These are phyloP conservation scores for Crax fasciolata DNA, from an alignment of 2,797 vertebrate species.

Conservation along the genomic window DNA sequence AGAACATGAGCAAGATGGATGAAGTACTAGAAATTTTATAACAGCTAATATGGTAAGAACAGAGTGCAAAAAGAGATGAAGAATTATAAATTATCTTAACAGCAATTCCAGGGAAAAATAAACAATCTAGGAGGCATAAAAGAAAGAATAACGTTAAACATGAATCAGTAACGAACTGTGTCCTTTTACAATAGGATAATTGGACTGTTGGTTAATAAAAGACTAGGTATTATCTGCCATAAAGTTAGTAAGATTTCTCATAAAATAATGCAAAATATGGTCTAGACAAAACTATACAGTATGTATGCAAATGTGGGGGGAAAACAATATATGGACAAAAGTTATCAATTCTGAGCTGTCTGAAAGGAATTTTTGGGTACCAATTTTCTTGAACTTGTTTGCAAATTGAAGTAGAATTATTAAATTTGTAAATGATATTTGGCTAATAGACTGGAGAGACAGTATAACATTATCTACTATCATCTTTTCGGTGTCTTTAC, in stretches of 20 bases:
- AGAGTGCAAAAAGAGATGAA: background rate
- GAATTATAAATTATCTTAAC: background rate
- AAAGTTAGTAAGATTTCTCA: background rate
- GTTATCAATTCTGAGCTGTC: background rate
- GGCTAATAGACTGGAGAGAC: background rate
- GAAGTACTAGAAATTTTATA: background rate
- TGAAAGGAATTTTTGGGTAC: background rate
- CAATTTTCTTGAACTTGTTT: background rate
- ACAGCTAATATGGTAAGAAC: background rate
- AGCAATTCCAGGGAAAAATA: background rate
- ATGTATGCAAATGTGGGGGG: background rate
- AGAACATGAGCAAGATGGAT: background rate
- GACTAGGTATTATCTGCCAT: background rate
- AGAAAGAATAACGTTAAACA: background rate
- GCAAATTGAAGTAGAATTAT: background rate
- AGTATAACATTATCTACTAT: background rate
- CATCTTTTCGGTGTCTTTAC: background rate
- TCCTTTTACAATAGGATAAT: background rate
- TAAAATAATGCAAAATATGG: fast-evolving
- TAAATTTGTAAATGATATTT: background rate
- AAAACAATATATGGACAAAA: background rate
- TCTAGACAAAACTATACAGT: background rate
- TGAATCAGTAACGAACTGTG: background rate
- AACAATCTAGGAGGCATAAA: background rate
- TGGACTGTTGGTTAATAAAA: background rate